These are phyloP conservation scores for Leucozona laternaria DNA, from an alignment of 2,888 invertebrate species.

Conservation along the genomic window DNA sequence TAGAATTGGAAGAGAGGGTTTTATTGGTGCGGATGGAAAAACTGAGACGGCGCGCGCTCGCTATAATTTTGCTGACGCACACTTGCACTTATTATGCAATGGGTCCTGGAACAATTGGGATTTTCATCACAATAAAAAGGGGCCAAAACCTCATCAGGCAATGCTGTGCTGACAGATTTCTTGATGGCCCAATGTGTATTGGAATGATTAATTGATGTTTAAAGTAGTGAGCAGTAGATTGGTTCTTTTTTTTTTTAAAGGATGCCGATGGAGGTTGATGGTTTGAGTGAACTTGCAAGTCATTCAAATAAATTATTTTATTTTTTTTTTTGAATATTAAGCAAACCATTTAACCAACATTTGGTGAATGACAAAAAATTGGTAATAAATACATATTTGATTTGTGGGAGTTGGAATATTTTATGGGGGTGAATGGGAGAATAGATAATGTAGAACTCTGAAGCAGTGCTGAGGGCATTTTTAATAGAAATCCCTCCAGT, in stretches of 20 bases:
- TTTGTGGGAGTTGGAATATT: no score
- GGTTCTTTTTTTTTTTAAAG: conserved; percentile 3
- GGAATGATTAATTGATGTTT: conserved; percentile 60
- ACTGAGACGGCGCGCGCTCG: neutral
- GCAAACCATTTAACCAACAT: no score
- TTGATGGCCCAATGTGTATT: conserved; percentile 21
- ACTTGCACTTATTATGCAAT: conserved; percentile 40
- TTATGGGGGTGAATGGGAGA: no score
- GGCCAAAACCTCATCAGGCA: neutral
- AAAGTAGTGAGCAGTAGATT: conserved; percentile 31
- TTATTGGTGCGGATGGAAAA: neutral
- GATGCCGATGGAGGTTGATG: neutral
- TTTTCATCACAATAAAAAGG: neutral
- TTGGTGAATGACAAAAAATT: no score
- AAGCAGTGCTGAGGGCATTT: no score
- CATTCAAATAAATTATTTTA: conserved; percentile 46
- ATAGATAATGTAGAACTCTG: no score
- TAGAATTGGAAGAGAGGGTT: neutral
- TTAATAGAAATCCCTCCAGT: no score
- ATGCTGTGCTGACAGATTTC: conserved; percentile 46
- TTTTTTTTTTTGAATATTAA: no score
- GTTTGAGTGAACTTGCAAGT: conserved; percentile 43
- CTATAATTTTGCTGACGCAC: neutral
- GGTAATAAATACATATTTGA: no score
- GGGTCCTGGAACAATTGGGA: conserved; percentile 59